Evolutionary conservation across 2,797 vertebrate genomes (phyloP).

Genomic region (Bucorvus abyssinicus): DNA sequence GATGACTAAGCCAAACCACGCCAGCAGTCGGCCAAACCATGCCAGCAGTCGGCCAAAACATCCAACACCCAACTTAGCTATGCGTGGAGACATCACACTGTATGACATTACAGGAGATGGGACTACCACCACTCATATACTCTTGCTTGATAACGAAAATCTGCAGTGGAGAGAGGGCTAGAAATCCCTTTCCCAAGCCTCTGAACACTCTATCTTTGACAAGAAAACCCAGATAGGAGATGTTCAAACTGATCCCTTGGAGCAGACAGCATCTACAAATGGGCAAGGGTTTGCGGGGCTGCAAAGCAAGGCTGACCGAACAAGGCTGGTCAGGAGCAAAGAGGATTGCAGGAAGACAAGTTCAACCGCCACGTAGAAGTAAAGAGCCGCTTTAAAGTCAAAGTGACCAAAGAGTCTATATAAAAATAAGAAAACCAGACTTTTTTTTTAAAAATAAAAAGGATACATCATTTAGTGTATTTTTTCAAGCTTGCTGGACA

Average conservation of each 20-base stretch:
- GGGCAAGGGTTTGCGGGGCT: not conserved
- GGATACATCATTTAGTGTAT: not conserved
- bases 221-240: not conserved
- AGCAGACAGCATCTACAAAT: not conserved
- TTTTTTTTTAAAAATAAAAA: not conserved
- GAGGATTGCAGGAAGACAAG: not conserved
- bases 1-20: not conserved
- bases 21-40: not conserved
- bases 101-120: not conserved
- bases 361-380: not conserved
- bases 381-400: not conserved
- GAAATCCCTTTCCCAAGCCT: not conserved
- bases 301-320: not conserved
- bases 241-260: not conserved
- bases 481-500: slow-evolving; percentile 44
- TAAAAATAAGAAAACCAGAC: slow-evolving; percentile 2
- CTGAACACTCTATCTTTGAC: not conserved
- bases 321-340: not conserved
- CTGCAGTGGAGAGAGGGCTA: not conserved
- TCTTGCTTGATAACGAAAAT: not conserved
- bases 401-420: not conserved
- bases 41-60: not conserved
- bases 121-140: too few relatives aligned
- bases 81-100: not conserved
- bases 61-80: not conserved